Base-by-base conservation (phyloP, 1,140 invertebrate species). In the Heliconius hewitsoni region DNA sequence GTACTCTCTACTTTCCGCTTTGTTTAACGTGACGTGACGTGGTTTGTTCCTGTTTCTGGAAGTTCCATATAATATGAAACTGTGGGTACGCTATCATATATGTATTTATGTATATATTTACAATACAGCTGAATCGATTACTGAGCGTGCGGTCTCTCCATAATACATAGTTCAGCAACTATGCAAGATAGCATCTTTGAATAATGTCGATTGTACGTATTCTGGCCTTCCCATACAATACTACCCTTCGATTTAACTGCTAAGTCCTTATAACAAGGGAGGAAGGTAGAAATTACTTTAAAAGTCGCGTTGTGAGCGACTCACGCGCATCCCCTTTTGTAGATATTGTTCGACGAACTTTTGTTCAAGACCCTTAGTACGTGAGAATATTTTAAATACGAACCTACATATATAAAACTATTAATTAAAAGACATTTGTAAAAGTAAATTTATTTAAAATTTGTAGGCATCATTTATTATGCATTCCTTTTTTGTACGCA, bases 121-220 rank as follows among this genome's bases (percentile, higher is more conserved):
- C 50, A 52, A 18, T 66, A 18, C 55, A 57, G 55, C 55, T 66
- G 60, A 57, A 57, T 37, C 27, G 27, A 27, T 66, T 66, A 13
- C 23, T 16, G 42, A 27, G 70, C 76, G 39, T 60, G 60, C 66
- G 39, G 75, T 77, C 66, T 66, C 39, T 19, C 60, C 30, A 55
- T 52, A 79, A 75, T 57, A 11, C 55, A 57, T 79, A 57, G 78
- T 57, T 66, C 73, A 55, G 55, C 78, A 79, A 79, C 74, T 74
- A 79, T 39, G 60, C 30, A 42, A 79, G 78, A 79, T 75, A 79
- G 52, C 60, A 75, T 79, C 73, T 75, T 75, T 57, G 73, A 79
- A 46, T 75, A 75, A 55, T 75, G 73, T 37, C 27, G 60, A 75
- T 72, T 71, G 73, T 79, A 71, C 42, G 76, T 75, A 75, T 79